Evolutionary conservation across 2,888 invertebrate genomes (phyloP), one percentile per base, ranked within the genome.

Genomic region (Anticlea derivata): DNA sequence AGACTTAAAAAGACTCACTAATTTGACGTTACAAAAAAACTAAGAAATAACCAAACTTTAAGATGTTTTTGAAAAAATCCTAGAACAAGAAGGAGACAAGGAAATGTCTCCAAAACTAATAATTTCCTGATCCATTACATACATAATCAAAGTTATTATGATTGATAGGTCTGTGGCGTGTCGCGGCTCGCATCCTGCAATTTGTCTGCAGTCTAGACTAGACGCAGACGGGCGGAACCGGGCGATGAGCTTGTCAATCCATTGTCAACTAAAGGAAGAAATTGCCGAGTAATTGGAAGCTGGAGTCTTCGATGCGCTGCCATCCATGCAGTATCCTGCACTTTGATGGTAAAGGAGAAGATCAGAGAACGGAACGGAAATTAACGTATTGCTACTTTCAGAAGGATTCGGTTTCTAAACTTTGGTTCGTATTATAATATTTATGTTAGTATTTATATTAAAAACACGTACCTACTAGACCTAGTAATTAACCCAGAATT

Each of bases 151-250:
- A 29, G 39, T 58, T 46, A 58, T 61, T 60, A 61, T 60, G 61
- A 63, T 50, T 57, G 63, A 61, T 48, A 50, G 53, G 55, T 47
- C 48, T 40, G 33, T 7, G 13, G 20, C 44, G 49, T 41, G 40
- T 35, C 31, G 35, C 24, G 35, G 12, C 46, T 45, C 46, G 58
- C 63, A 63, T 66, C 68, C 66, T 60, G 63, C 60, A 54, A 68
- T 68, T 67, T 62, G 58, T 39, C 53, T 37, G 37, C 20, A 38
- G 63, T 61, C 65, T 65, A 64, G 65, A 61, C 64, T 35, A 29
- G 43, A 41, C 23, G 35, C 29, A 34, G 40, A 41, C 47, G 44
- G 33, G 41, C 51, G 51, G 45, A 43, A 37, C 48, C 22, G 41
- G 37, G 7, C 45, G 45, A 44, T 24, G 40, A 39, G 29, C 48